These are phyloP conservation scores for Aspidapion aeneum DNA, from an alignment of 2,888 invertebrate genomes.

Conservation along the genomic window DNA sequence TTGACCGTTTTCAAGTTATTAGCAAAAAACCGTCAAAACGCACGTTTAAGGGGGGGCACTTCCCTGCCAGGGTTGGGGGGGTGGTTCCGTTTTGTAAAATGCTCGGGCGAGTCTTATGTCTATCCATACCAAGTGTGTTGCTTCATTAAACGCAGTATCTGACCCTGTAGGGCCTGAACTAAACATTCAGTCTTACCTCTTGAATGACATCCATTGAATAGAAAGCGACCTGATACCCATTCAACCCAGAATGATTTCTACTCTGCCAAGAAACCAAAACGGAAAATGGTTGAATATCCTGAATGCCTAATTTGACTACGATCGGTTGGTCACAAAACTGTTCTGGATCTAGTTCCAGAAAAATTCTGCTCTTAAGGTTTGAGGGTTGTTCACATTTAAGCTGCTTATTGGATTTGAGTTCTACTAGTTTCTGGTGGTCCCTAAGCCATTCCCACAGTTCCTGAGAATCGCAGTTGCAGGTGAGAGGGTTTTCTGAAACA, in stretches of 20 bases:
- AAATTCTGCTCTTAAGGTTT: constrained; percentile 69
- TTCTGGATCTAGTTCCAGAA: constrained; percentile 75
- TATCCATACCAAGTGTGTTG: no score
- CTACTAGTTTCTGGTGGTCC: constrained; percentile 75
- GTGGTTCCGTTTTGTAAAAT: no score
- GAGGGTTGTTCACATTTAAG: constrained; percentile 82
- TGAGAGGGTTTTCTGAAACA: constrained; percentile 77
- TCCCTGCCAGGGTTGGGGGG: no score
- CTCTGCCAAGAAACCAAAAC: constrained; percentile 88
- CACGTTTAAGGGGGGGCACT: no score
- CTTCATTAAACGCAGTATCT: no score
- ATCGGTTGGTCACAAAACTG: constrained; percentile 83
- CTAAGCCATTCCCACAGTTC: constrained; percentile 91
- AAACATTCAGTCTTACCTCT: no score
- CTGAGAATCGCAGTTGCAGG: constrained; percentile 87
- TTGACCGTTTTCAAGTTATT: no score
- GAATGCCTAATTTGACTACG: constrained; percentile 78
- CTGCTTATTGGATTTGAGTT: constrained; percentile 50
- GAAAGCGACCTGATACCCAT: constrained; percentile 83
- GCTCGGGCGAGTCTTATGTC: no score
- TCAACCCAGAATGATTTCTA: constrained; percentile 79
- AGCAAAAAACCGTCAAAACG: no score
- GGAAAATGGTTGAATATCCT: constrained; percentile 84
- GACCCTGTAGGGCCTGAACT: no score
- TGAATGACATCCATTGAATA: constrained; percentile 63